Evolutionary conservation across 2,888 invertebrate genomes (phyloP), one percentile per base, ranked within the genome.

Genomic region (Andricus curvator): DNA sequence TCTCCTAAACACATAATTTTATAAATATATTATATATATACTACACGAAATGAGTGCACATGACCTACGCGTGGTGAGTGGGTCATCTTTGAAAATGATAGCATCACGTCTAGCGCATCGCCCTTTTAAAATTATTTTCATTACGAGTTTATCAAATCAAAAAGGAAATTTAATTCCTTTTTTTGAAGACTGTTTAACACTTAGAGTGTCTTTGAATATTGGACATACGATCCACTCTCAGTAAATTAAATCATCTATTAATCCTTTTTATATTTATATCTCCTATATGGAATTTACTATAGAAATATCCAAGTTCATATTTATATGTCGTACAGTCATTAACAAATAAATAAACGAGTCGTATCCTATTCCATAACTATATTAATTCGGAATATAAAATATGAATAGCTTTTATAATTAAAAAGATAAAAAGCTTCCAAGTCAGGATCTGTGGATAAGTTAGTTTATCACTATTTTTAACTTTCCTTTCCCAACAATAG

Each of bases 1-100:
- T 60, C 68, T 64, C 77, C 29, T 65, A 66, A 82, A 81, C 79
- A 78, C 78, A 78, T 83, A 70, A 84, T 81, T 82, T 83, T 80
- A 84, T 78, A 81, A 84, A 80, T 33, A 74, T 51, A 20, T 44
- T 37, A 68, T 20, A 44, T 8, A 51, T 33, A 74, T 56, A 20
- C 9, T 33, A 74, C 25, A 74, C 51, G n/a, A 74, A 56, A 56
- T 74, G 74, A 74, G 74, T 67, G 41, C 66, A 78, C 78, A 70
- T 66, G 74, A 66, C 44, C 77, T 77, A 81, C 51, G 76, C 77
- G 76, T 56, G 44, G 37, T 48, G 78, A 78, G 48, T 51, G 51
- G 70, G 70, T 74, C 74, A 74, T 74, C 5, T 74, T 70, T 56
- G 51, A 74, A 74, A 74, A n/a, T 56, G 56, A 56, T 74, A 74